phyloP scores from a whole-genome alignment of 2,797 vertebrate species.

The Brachyrhaphis roseni region DNA sequence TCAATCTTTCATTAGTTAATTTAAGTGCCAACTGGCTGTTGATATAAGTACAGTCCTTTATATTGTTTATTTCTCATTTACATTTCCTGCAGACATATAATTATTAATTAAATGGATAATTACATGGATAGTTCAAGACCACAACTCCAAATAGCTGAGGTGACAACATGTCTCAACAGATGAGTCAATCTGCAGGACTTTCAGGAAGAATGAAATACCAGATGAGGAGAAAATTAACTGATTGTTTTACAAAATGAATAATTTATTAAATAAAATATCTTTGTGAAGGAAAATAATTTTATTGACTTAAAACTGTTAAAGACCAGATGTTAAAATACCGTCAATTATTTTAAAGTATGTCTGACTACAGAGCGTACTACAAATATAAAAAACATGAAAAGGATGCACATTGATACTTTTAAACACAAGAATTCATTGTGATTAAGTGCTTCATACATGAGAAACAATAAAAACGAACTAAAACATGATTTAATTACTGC shows the following conservation, averaged over 20 bases:
- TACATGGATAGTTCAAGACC: not conserved
- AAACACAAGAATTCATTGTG: not conserved
- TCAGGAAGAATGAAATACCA: not conserved
- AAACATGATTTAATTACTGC: too few relatives aligned
- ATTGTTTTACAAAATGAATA: not conserved
- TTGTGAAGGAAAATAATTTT: not conserved
- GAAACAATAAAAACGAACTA: not conserved
- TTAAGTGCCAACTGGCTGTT: too few relatives aligned
- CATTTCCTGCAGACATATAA: not conserved
- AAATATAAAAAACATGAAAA: not conserved
- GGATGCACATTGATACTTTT: not conserved
- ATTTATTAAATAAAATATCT: not conserved
- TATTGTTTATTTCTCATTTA: not conserved
- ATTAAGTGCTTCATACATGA: not conserved
- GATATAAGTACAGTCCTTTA: not conserved
- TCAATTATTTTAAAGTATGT: not conserved
- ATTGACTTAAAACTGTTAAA: not conserved
- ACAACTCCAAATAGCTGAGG: not conserved
- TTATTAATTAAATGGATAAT: not conserved
- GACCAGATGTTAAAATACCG: not conserved
- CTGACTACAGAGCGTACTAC: not conserved
- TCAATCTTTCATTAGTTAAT: too few relatives aligned
- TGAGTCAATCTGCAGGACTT: not conserved
- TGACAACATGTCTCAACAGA: not conserved
- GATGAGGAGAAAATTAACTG: not conserved